These are phyloP conservation scores for Sebastes cheni DNA, from an alignment of 2,797 vertebrate species.

Conservation along the genomic window DNA sequence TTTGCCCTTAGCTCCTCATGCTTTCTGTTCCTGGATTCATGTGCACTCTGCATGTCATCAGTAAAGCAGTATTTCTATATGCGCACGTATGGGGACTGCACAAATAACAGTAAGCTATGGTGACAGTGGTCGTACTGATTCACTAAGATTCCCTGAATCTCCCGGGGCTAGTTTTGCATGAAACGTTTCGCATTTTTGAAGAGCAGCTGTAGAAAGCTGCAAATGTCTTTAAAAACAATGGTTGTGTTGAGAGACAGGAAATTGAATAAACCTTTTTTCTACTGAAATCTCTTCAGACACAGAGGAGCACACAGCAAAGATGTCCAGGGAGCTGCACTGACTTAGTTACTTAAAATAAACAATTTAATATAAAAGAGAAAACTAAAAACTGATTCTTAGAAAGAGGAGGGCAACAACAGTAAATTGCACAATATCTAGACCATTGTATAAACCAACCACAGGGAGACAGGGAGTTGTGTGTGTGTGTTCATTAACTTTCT, in stretches of 20 bases:
- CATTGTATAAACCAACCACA: neutral
- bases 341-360: slow-evolving; percentile 24
- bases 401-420: neutral
- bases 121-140: neutral
- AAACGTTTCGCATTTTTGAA: neutral
- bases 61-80: neutral
- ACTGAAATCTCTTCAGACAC: neutral
- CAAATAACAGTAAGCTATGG: neutral
- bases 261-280: neutral
- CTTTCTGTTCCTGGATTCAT: neutral
- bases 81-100: neutral
- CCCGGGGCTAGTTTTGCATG: too few species aligned
- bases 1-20: neutral
- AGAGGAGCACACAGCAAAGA: neutral
- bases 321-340: slow-evolving; percentile 6
- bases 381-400: neutral
- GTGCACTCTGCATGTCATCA: neutral
- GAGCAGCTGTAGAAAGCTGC: neutral
- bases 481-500: neutral
- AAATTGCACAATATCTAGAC: neutral
- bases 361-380: neutral
- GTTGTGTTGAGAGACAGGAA: neutral
- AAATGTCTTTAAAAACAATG: neutral
- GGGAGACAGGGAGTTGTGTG: neutral
- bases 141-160: too few species aligned